Base-by-base conservation (phyloP, 2,797 vertebrate genomes). In the Helostoma temminkii region DNA sequence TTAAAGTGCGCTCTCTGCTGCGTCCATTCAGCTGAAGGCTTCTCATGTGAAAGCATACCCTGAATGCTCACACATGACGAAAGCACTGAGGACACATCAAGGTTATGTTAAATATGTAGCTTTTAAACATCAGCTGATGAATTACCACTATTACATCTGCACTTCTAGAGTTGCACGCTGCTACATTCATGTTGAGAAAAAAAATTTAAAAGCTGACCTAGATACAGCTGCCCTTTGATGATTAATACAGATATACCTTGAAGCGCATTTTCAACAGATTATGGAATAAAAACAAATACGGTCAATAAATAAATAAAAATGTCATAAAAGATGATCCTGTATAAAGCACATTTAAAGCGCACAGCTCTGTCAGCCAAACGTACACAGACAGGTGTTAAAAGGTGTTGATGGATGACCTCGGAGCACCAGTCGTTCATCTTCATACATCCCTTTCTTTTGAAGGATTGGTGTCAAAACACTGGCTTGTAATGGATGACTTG, bases 401-500 rank as follows among this genome's bases (percentile, higher is more conserved):
- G 79, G 72, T 87, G 91, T 74, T 92, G 90, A 93, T 92, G 81
- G 91, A 93, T 91, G 84, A 72, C 78, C 85, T 89, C 62, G 71
- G 70, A 81, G 74, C 66, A 65, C 48, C 76, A 75, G 78, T 81
- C 80, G 49, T 90, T 89, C 80, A 86, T 92, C 86, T 89, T 91
- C 80, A 85, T 83, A 75, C 83, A 89, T 83, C 79, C 66, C 72
- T 87, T 83, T 91, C 84, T 91, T 88, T 88, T 86, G 86, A 90
- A 81, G 76, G 85, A 89, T 77, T 79, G 61, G 70, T 91, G 89
- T 93, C 89, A 91, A 87, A 93, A 90, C 87, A 85, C 47, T 48
- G 45, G 59, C 76, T 80, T 69, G 81, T 86, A 89, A 91, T 88
- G 83, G 83, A 81, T 77, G 82, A 55, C 90, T 83, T 92, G 92